phyloP scores from a whole-genome alignment of 2,888 invertebrate genomes.

The Nephrotoma appendiculata region DNA sequence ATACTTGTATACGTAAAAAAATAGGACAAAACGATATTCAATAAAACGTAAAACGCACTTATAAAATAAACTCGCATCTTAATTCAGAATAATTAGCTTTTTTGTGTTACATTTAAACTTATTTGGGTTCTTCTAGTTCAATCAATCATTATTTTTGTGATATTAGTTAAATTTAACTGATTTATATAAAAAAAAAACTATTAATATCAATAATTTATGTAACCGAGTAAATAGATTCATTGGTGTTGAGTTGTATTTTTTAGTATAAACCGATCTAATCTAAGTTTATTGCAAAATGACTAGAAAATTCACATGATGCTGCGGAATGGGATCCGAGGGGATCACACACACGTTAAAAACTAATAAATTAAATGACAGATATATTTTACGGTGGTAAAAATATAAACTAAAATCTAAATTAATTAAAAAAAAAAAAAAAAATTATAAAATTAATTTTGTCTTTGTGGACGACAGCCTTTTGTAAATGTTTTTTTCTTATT shows the following conservation, averaged over 20 bases:
- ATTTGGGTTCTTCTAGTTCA: not conserved
- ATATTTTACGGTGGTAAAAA: not conserved
- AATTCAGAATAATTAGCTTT: not conserved
- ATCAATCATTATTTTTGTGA: not conserved
- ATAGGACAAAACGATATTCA: not conserved
- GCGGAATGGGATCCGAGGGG: not conserved
- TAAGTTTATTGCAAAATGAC: not conserved
- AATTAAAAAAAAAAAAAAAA: not conserved
- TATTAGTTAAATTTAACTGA: not conserved
- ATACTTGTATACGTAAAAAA: not conserved
- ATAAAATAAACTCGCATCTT: not conserved
- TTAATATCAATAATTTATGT: not conserved
- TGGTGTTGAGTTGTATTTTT: not conserved
- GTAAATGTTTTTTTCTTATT: not conserved
- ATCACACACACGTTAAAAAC: not conserved
- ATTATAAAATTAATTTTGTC: not conserved
- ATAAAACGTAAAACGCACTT: not conserved
- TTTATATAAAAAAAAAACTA: not conserved
- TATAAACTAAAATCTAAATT: not conserved
- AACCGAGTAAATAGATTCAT: not conserved
- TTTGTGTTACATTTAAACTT: not conserved
- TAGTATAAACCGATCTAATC: not conserved
- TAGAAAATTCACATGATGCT: not conserved
- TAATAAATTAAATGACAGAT: not conserved
- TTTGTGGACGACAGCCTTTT: not conserved